Base-by-base conservation (phyloP, 2,797 vertebrate genomes). In the Poliocrania exsul region DNA sequence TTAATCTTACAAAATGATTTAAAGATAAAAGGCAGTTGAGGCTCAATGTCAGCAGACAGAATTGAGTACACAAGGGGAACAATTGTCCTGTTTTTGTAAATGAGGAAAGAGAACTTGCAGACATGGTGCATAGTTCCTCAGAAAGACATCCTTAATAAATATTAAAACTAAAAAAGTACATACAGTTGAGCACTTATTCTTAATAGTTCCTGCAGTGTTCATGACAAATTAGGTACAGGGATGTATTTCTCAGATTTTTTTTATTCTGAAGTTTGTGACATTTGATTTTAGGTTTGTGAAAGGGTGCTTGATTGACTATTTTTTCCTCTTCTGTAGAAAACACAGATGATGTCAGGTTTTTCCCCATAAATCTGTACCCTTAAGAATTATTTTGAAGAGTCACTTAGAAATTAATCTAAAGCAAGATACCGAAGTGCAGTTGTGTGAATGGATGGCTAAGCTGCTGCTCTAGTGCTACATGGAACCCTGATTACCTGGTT, bases 301-400 rank as follows among this genome's bases (percentile, higher is more conserved):
- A 46, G 12, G 17, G 9, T 35, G 40, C 37, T 11, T 44, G 21
- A 35, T 28, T 10, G 4, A 33, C 4, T 31, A 40, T 66, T 61
- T 61, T 42, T 13, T 9, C 9, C 40, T 9, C 5, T 75, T 77
- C 31, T 73, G 5, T 9, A 29, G 44, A 40, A 58, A 87, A 49
- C 0, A 0, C 28, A 10, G 21, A 47, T 33, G 25, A n/a, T 7
- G 0, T 7, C n/a, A 11, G 3, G 0, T 0, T 13, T 20, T 49
- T 58, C 31, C 33, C 35, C 64, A 2, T 31, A 25, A 81, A 42
- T 70, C 21, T 51, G 5, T 7, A 12, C 47, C 18, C 18, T 65
- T 49, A 69, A 33, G 11, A 51, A 28, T 66, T 42, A 38, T 47
- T 83, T 37, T 37, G 16, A 82, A 8, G 60, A 38, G 42, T 28